These are phyloP conservation scores for Drosophila rubida DNA, from an alignment of 2,888 invertebrate species.

Conservation along the genomic window DNA sequence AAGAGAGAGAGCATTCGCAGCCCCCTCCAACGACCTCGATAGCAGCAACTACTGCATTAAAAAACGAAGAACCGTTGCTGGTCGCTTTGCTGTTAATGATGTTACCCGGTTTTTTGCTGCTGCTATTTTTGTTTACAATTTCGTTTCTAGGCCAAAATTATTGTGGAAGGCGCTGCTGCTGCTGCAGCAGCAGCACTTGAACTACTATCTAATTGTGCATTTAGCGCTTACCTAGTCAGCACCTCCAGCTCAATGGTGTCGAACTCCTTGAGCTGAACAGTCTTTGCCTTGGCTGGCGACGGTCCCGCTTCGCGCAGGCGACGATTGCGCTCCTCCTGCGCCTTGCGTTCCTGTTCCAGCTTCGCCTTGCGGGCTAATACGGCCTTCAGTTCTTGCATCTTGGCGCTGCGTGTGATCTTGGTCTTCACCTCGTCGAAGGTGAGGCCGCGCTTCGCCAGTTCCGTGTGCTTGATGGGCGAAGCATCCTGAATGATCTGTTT, in stretches of 20 bases:
- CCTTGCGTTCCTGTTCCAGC: conserved; percentile 87
- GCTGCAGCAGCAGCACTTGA: background rate
- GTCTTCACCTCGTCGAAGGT: conserved; percentile 89
- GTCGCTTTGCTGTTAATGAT: conserved; percentile 58
- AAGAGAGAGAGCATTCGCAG: conserved; percentile 21
- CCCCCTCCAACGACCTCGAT: conserved; percentile 77
- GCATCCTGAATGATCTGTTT: conserved; percentile 84
- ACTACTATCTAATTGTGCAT: background rate
- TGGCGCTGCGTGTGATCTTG: conserved; percentile 88
- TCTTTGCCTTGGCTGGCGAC: conserved; percentile 62
- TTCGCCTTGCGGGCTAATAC: conserved; percentile 89
- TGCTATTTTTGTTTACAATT: conserved; percentile 58
- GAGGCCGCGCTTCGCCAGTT: conserved; percentile 86
- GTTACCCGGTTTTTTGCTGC: conserved; percentile 70
- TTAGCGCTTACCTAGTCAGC: conserved; percentile 88
- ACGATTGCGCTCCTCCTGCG: conserved; percentile 82
- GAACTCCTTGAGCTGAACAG: conserved; percentile 88
- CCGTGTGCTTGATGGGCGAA: conserved; percentile 79
- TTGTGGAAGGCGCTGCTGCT: conserved; percentile 58
- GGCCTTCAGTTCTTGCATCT: conserved; percentile 89
- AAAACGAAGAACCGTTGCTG: conserved; percentile 29
- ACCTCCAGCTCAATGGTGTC: conserved; percentile 91
- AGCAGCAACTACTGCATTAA: conserved; percentile 39
- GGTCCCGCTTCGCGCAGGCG: conserved; percentile 75
- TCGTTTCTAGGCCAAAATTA: conserved; percentile 71